Conservation (phyloP, 2,797 vertebrate species). For the Notolepis coatsorum region DNA sequence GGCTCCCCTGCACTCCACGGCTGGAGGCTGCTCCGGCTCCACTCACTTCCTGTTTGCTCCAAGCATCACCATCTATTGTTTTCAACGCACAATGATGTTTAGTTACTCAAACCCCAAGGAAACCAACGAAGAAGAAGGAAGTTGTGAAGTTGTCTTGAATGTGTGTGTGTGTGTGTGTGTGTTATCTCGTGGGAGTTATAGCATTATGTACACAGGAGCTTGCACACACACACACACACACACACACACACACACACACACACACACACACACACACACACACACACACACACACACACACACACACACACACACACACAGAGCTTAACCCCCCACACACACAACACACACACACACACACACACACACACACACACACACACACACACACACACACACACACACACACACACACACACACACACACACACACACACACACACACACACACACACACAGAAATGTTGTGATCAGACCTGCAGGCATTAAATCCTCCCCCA, state of each 20-base stretch:
- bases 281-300: conserved; percentile 2
- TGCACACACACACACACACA: not conserved
- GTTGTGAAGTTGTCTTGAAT: not conserved
- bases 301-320: conserved; percentile 5
- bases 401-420: conserved; percentile 1
- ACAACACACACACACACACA: not conserved
- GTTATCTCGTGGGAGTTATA: not conserved
- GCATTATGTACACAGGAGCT: not conserved
- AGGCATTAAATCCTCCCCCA: not conserved
- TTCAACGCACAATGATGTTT: conserved; percentile 47
- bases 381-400: conserved; percentile 9
- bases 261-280: conserved; percentile 11
- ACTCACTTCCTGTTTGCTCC: conserved; percentile 23
- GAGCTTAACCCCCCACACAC: not conserved
- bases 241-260: not conserved
- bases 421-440: conserved; percentile 6
- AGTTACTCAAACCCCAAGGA: not conserved
- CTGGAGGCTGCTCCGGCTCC: not conserved
- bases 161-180: too few relatives aligned
- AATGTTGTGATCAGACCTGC: not conserved
- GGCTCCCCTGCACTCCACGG: conserved; percentile 23
- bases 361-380: not conserved
- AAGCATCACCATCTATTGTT: conserved; percentile 46
- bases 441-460: not conserved
- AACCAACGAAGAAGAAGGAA: not conserved